Conservation (phyloP, 2,797 vertebrate species). For the Rhabdomys pumilio region DNA sequence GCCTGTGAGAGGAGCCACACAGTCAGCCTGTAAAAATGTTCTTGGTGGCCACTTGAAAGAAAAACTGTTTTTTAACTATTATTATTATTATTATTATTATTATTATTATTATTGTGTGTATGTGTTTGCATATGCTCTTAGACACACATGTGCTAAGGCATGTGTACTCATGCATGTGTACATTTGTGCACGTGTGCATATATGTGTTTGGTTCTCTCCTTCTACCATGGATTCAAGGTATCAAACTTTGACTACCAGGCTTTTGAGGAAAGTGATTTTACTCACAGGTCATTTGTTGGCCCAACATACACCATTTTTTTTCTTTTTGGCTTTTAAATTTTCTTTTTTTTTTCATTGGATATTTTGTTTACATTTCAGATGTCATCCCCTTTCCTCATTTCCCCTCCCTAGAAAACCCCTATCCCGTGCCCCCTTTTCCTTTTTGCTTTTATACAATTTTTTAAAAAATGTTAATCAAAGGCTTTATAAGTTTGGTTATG, state of each 20-base stretch:
- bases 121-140: neutral
- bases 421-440: too few relatives aligned
- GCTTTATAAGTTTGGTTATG: too few relatives aligned
- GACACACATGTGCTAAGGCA: neutral
- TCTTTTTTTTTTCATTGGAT: too few relatives aligned
- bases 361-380: too few relatives aligned
- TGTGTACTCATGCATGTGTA: neutral
- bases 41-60: neutral
- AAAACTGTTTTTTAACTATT: neutral
- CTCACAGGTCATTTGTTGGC: neutral
- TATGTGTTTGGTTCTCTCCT: neutral
- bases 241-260: neutral
- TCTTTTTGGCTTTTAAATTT: too few relatives aligned
- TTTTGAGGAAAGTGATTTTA: neutral
- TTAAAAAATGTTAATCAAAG: too few relatives aligned
- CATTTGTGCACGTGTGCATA: neutral
- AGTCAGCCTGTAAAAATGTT: neutral
- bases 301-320: neutral
- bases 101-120: neutral
- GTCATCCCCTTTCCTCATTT: too few relatives aligned
- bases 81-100: neutral
- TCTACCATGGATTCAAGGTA: neutral
- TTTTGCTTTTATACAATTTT: too few relatives aligned
- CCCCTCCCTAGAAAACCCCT: too few relatives aligned
- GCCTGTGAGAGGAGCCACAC: fast-evolving